These are phyloP conservation scores for Sinocyclocheilus anshuiensis DNA, from an alignment of 2,113 vertebrate genomes.

Conservation along the genomic window DNA sequence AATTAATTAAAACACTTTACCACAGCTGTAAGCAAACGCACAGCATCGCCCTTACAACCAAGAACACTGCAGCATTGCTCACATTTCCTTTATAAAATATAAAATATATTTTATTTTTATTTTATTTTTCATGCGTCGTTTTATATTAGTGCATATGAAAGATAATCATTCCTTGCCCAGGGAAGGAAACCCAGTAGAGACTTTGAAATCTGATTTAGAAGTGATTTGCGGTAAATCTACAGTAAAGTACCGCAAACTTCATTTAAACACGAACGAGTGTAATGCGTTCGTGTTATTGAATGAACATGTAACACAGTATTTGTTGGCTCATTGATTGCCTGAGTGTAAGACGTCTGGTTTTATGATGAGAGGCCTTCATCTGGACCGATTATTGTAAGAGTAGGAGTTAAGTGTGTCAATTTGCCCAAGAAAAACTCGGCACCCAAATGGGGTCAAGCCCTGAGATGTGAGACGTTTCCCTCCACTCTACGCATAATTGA, in stretches of 20 bases:
- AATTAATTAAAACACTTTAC: background rate
- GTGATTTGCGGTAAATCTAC: conserved; percentile 32
- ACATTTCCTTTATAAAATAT: background rate
- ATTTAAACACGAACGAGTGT: conserved; percentile 33
- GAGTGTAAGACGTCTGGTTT: background rate
- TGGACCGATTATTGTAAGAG: conserved; percentile 57
- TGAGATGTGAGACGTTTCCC: conserved; percentile 59
- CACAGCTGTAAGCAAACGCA: background rate
- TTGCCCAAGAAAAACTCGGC: conserved; percentile 56
- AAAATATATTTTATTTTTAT: background rate
- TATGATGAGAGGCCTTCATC: conserved; percentile 49
- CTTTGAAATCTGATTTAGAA: background rate
- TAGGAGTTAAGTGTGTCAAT: conserved; percentile 61
- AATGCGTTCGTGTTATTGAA: conserved; percentile 23
- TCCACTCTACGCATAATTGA: conserved; percentile 61
- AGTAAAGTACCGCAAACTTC: conserved; percentile 34
- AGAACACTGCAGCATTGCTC: background rate
- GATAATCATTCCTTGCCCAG: conserved; percentile 13
- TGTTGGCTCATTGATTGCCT: conserved; percentile 33
- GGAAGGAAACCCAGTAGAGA: conserved; percentile 7
- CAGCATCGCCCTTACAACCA: background rate
- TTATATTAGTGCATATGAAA: background rate
- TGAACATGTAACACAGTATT: background rate
- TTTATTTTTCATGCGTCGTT: background rate
- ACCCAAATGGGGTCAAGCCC: conserved; percentile 61